phyloP scores from a whole-genome alignment of 2,797 vertebrate genomes.

The Cichlasoma orientale region DNA sequence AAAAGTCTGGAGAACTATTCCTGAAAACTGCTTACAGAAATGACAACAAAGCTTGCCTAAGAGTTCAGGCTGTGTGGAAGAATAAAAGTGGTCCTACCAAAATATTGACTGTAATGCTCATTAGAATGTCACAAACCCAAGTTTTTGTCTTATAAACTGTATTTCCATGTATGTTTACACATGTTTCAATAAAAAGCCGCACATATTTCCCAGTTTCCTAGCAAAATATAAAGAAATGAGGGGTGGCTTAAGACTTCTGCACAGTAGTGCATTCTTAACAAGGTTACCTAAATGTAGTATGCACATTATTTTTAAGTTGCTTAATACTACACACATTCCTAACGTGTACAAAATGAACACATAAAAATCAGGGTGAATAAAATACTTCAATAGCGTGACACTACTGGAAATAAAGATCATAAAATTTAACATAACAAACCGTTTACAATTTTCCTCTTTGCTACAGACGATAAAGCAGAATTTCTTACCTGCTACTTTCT shows the following conservation, averaged over 20 bases:
- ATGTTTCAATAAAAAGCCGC: no score
- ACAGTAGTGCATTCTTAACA: not conserved
- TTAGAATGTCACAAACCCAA: no score
- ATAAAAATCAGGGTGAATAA: not conserved
- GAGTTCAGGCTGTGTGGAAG: no score
- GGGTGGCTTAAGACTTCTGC: not conserved
- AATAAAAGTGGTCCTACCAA: no score
- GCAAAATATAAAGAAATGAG: not conserved
- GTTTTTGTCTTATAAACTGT: no score
- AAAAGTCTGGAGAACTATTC: not conserved
- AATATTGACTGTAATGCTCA: no score
- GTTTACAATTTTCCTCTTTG: not conserved
- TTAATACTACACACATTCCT: not conserved
- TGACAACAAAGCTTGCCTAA: no score
- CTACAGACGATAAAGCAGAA: not conserved
- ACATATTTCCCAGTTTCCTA: not conserved
- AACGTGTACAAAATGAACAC: not conserved
- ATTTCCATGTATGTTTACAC: no score
- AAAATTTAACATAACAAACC: not conserved
- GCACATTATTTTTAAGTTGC: not conserved
- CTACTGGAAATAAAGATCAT: not conserved
- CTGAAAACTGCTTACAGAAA: no score
- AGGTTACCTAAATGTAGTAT: not conserved
- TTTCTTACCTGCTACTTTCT: not conserved
- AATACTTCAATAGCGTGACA: not conserved